phyloP scores from a whole-genome alignment of 2,888 invertebrate genomes.

The Ennomos quercinarius region DNA sequence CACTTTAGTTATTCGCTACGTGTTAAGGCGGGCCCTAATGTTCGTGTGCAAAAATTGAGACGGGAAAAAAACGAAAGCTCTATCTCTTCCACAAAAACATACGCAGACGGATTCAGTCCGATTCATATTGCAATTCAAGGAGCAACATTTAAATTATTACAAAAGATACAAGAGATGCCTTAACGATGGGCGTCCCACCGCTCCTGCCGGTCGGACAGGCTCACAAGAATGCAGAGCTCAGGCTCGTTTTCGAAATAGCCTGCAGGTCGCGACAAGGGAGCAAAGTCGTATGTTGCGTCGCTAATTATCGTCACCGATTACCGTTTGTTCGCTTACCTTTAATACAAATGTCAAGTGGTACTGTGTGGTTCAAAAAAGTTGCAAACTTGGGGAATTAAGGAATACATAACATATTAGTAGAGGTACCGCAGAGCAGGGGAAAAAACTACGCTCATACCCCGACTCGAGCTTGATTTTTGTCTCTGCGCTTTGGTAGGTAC shows the following conservation, averaged over 20 bases:
- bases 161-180: conserved; percentile 36
- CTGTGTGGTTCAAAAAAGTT: too few species aligned
- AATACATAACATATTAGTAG: too few species aligned
- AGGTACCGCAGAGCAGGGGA: too few species aligned
- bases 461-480: too few species aligned
- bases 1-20: too few species aligned
- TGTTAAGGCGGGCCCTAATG: too few species aligned
- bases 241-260: conserved; percentile 76
- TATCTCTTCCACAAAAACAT: conserved; percentile 7
- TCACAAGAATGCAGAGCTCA: conserved; percentile 76
- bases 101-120: conserved; percentile 4
- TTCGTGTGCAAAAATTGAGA: too few species aligned
- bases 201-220: conserved; percentile 74
- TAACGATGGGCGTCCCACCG: conserved; percentile 46
- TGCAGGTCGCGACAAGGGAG: conserved; percentile 50
- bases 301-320: conserved; percentile 39
- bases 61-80: conserved; percentile 1
- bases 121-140: conserved; percentile 32
- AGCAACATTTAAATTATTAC: conserved; percentile 37
- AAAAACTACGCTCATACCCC: too few species aligned
- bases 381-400: too few species aligned
- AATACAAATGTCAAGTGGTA: conserved; percentile 19
- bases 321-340: conserved; percentile 27
- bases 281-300: conserved; percentile 56
- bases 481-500: too few species aligned